phyloP scores from a whole-genome alignment of 1,140 invertebrate species.

The Lerema accius region DNA sequence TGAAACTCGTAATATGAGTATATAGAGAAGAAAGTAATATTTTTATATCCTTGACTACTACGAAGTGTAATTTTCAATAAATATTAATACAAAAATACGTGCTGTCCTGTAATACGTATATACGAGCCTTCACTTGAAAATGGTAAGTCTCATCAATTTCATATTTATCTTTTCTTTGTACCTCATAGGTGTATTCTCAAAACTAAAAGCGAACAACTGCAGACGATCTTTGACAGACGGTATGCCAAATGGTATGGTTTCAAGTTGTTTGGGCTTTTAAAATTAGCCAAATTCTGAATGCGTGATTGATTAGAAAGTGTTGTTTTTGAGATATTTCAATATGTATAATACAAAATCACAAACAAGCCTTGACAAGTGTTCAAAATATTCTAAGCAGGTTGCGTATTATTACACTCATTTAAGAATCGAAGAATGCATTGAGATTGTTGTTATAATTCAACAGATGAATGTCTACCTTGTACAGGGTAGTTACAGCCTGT shows the following conservation, averaged over 20 bases:
- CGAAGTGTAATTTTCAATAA: constrained; percentile 6
- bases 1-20: background rate
- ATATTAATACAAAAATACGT: constrained; percentile 7
- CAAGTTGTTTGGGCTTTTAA: no score
- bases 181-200: no score
- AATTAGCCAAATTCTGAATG: no score
- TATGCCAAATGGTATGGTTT: no score
- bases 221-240: no score
- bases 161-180: background rate
- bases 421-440: no score
- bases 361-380: no score
- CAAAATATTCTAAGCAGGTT: no score
- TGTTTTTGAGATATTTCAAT: background rate
- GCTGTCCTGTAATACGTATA: constrained; percentile 24
- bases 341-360: no score
- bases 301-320: background rate
- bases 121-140: constrained; percentile 54
- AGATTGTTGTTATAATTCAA: background rate
- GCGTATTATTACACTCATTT: no score
- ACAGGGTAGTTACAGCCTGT: background rate
- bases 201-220: no score
- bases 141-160: constrained; percentile 44
- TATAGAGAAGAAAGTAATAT: constrained; percentile 4
- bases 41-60: constrained; percentile 16
- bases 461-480: constrained; percentile 1